Evolutionary conservation across 2,797 vertebrate genomes (phyloP).

Genomic region (Neostethus bicornis): DNA sequence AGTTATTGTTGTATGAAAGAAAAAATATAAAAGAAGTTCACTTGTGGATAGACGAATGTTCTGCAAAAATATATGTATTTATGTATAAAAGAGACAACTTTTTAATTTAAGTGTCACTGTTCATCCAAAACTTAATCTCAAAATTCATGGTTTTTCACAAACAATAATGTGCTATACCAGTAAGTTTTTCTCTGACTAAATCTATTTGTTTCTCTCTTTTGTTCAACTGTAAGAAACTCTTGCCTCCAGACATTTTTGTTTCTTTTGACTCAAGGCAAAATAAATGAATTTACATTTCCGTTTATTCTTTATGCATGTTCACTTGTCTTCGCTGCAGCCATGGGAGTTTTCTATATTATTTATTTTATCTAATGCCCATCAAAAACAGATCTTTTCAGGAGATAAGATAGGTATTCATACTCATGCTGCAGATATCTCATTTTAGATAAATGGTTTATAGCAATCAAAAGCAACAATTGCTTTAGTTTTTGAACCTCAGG

Average conservation of each 20-base stretch:
- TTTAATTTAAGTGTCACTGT: too few species aligned
- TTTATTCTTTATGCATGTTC: constrained; percentile 23
- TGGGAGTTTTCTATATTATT: constrained; percentile 14
- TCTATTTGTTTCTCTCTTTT: constrained; percentile 14
- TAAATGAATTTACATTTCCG: constrained; percentile 38
- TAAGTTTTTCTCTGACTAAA: constrained; percentile 18
- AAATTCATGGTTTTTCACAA: too few species aligned
- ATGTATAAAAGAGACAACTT: too few species aligned
- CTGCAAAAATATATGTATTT: constrained; percentile 8
- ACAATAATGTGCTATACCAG: constrained; percentile 11
- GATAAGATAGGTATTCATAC: neutral
- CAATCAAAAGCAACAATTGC: too few species aligned
- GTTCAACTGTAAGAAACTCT: constrained; percentile 22
- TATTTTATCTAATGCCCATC: constrained; percentile 9
- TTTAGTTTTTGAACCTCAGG: too few species aligned
- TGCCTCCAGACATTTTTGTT: constrained; percentile 9
- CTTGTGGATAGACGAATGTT: constrained; percentile 4
- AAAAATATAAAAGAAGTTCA: constrained; percentile 1
- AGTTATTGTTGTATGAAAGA: neutral
- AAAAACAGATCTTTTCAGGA: constrained; percentile 19
- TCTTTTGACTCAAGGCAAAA: constrained; percentile 10
- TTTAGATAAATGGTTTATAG: too few species aligned
- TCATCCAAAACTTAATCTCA: too few species aligned
- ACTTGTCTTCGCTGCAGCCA: constrained; percentile 17
- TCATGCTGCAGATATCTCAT: constrained; percentile 15